A percentile compares a stretch with the other conserved stretches of the same genome.
These are phyloP conservation scores for Tachypleus tridentatus DNA, from an alignment of 1,140 invertebrate genomes.

Conservation along the genomic window DNA sequence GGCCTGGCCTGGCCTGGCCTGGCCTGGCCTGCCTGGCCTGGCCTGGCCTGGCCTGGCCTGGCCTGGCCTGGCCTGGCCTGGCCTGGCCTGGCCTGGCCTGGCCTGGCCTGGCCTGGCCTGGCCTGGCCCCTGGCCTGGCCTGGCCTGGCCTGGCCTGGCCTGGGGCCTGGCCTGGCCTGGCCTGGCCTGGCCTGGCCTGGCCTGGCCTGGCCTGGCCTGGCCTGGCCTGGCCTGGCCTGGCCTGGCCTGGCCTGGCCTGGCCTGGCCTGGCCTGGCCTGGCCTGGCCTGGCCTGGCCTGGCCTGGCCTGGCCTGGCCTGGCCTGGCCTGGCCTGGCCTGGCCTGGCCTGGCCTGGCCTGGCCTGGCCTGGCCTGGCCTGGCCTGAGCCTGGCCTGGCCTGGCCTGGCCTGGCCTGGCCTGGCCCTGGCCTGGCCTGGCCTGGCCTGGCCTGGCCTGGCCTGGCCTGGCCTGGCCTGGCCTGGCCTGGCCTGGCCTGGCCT, in stretches of 20 bases:
- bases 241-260: constrained; percentile 20
- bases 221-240: constrained; percentile 22
- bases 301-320: constrained; percentile 25
- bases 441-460: constrained; percentile 25
- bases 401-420: constrained; percentile 25
- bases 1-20: constrained; percentile 21
- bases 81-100: constrained; percentile 25
- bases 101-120: constrained; percentile 26
- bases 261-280: constrained; percentile 23
- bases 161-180: too few species aligned
- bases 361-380: constrained; percentile 17
- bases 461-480: constrained; percentile 26
- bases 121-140: too few species aligned
- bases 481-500: constrained; percentile 23
- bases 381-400: constrained; percentile 22
- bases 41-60: constrained; percentile 21
- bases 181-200: constrained; percentile 21
- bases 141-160: too few species aligned
- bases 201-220: constrained; percentile 25
- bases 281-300: constrained; percentile 22
- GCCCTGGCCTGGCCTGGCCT: too few species aligned
- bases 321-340: constrained; percentile 22
- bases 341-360: constrained; percentile 20
- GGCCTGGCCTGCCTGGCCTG: too few species aligned
- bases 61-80: constrained; percentile 25